Evolutionary conservation across 2,797 vertebrate species (phyloP), one percentile per base, ranked within the genome.

Genomic region (Huso huso): DNA sequence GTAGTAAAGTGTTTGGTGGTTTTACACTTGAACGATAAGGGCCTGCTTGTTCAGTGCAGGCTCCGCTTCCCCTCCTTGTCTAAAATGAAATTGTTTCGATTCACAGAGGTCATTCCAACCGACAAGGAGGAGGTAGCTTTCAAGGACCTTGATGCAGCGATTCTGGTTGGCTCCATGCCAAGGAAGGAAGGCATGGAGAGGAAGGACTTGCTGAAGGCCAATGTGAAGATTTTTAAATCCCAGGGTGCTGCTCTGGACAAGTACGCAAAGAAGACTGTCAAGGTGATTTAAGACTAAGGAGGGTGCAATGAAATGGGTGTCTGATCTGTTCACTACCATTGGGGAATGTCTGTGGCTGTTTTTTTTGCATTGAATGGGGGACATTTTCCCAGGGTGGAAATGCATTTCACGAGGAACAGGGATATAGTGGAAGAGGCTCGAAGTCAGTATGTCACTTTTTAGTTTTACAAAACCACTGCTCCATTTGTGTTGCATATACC

Each of bases 101-200:
- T 75, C 69, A 66, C 73, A 98, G 95, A 97, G 75, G 87, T 97
- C 67, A 82, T 96, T 63, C 82, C 92, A 72, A 98, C 95, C 10
- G 95, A 96, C 85, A 93, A 95, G 76, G 95, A 93, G 76, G 94
- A 96, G 8, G 82, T 94, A 63, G 96, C 90, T 49, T 98, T 98
- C 84, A 93, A 94, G 84, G 92, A 94, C 74, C 84, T 98, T 72
- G 96, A 98, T 64, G 76, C 90, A 13, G 95, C 95, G 63, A 87
- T 98, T 77, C 80, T 98, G 81, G 94, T 97, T 76, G 96, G 95
- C 65, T 96, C 96, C 69, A 98, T 98, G 96, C 95, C 96, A 65
- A 90, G 95, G 75, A 92, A 84, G 77, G 95, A 98, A 6, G 95
- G 95, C 70, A 98, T 98, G 96, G 95, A 97, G 78, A 92, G 96